Evolutionary conservation across 2,797 vertebrate species (phyloP), one percentile per base, ranked within the genome.

Genomic region (Pygocentrus nattereri): DNA sequence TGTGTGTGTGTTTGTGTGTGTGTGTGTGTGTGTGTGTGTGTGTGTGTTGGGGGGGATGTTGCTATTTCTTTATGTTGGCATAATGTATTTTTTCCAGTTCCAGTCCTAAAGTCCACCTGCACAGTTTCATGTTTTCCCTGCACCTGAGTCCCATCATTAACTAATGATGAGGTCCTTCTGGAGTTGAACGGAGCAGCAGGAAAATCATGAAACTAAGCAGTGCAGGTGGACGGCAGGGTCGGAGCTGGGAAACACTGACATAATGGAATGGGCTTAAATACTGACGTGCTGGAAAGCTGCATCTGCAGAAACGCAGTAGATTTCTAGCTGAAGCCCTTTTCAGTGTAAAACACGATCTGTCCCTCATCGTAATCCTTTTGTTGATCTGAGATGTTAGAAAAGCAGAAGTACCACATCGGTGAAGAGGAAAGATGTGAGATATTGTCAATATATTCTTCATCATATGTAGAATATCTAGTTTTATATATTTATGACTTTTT

Each of bases 181-280:
- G 31, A 65, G 62, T 21, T n/a, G 7, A 65, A 8, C 38, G 19
- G 18, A 31, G 27, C 18, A 62, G 16, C 27, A 38, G 62, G 62
- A 10, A 65, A 65, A 65, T 2, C 58, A 65, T 13, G 27, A 7
- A 38, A 5, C 61, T 34, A 19, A 19, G 31, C 62, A 38, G 31
- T 38, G 18, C 62, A 34, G 62, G n/a, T n/a, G n/a, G 62, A n/a
- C 62, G 7, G 11, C 61, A 3, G 30, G 30, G 61, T 12, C 13
- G 27, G 8, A 18, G 27, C 7, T 65, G 62, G 62, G 31, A 65
- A 65, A 65, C 62, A 65, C 31, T 65, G 62, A 65, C 62, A 34
- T 65, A 30, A 71, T 70, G 68, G 41, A 70, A 19, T 52, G 7
- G 7, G 25, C 25, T 71, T 71, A 30, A 50, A 31, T 38, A 18